Percentiles rank a stretch among this genome's conserved stretches.
Evolutionary conservation across 2,797 vertebrate species (phyloP).

Genomic region (Yasuhikotakia modesta): DNA sequence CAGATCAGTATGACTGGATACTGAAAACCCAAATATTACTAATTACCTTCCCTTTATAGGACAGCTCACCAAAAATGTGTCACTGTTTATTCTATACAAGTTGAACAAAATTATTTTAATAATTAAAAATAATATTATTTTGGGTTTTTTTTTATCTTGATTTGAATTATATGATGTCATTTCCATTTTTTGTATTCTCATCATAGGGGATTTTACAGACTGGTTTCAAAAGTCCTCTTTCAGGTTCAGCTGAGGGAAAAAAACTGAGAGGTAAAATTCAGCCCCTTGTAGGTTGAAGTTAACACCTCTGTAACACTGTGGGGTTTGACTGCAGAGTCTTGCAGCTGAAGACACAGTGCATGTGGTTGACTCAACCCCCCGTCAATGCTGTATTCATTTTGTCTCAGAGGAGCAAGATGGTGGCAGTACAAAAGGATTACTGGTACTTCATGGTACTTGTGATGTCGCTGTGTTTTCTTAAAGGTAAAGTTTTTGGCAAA

Average conservation of each 20-base stretch:
- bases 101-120: background rate
- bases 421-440: slow-evolving; percentile 79
- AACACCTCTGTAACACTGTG: slow-evolving; percentile 29
- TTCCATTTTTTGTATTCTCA: background rate
- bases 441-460: slow-evolving; percentile 82
- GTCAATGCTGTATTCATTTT: slow-evolving; percentile 85
- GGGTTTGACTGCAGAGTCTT: slow-evolving; percentile 30
- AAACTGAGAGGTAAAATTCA: background rate
- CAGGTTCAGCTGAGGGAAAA: background rate
- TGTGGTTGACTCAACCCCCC: slow-evolving; percentile 62
- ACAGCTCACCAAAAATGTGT: background rate
- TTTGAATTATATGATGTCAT: background rate
- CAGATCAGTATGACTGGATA: background rate
- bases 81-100: background rate
- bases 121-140: too few relatives aligned
- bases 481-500: slow-evolving; percentile 70
- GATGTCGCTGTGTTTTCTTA: slow-evolving; percentile 70
- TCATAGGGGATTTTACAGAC: slow-evolving; percentile 23
- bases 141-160: too few relatives aligned
- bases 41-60: background rate
- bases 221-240: background rate
- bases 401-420: slow-evolving; percentile 74
- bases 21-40: background rate
- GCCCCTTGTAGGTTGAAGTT: background rate
- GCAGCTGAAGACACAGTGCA: slow-evolving; percentile 72